Percentiles rank a stretch among this genome's conserved stretches.
Evolutionary conservation across 2,888 invertebrate species (phyloP).

Genomic region (Catocala nupta): DNA sequence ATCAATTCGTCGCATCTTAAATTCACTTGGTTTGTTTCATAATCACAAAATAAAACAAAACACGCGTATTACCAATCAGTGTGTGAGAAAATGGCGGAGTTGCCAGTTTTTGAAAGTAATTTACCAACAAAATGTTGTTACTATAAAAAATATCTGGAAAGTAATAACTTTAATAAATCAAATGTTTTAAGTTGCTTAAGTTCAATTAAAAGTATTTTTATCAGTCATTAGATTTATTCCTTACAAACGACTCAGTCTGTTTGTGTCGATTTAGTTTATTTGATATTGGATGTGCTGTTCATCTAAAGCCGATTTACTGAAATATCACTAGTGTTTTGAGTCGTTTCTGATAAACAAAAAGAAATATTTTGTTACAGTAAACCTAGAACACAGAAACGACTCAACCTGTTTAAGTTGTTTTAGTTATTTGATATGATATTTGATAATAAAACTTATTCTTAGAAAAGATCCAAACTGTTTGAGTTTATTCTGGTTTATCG

Average conservation of each 20-base stretch:
- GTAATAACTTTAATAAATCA: constrained; percentile 8
- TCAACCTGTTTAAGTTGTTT: constrained; percentile 25
- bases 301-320: constrained; percentile 2
- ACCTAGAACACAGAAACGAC: constrained; percentile 16
- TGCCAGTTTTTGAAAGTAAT: constrained; percentile 14
- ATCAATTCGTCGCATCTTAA: constrained; percentile 25
- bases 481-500: no score
- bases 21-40: constrained; percentile 20
- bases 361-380: constrained; percentile 20
- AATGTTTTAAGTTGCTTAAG: constrained; percentile 5
- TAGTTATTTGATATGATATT: constrained; percentile 21
- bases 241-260: constrained; percentile 10
- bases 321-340: constrained; percentile 18
- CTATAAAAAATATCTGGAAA: constrained; percentile 11
- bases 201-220: constrained; percentile 8
- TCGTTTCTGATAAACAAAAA: constrained; percentile 23
- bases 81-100: constrained; percentile 9
- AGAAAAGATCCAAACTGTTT: no score
- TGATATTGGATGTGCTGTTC: neutral
- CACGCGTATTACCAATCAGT: constrained; percentile 1
- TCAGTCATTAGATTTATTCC: constrained; percentile 8
- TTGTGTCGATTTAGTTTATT: constrained; percentile 12
- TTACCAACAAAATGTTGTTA: constrained; percentile 12
- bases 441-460: constrained; percentile 11
- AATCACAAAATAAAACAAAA: constrained; percentile 9